A percentile compares a stretch with the other conserved stretches of the same genome.
Conservation (phyloP, 2,888 invertebrate genomes). For the Nephrotoma appendiculata region DNA sequence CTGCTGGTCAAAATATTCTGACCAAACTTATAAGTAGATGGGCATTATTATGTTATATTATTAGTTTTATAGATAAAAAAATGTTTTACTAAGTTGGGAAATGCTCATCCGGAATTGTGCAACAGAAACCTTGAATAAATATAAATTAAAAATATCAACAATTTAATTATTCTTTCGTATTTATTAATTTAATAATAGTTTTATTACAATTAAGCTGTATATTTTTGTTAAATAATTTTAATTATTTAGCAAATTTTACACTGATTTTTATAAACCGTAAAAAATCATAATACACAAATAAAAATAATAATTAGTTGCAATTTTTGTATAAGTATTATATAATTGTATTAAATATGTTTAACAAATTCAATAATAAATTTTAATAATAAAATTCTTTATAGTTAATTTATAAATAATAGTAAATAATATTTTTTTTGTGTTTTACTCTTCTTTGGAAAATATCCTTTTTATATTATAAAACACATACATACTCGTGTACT, state of each 20-base stretch:
- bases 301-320: background rate
- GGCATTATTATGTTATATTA: too few relatives aligned
- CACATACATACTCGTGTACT: background rate
- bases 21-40: too few relatives aligned
- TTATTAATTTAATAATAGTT: background rate
- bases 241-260: background rate
- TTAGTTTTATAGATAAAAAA: too few relatives aligned
- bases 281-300: background rate
- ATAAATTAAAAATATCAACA: too few relatives aligned
- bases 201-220: background rate
- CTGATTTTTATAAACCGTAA: background rate
- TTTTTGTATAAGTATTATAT: background rate
- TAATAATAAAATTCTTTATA: background rate
- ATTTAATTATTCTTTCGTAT: background rate
- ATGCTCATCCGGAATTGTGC: too few relatives aligned
- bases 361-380: background rate
- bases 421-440: background rate
- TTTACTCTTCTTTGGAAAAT: background rate
- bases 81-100: too few relatives aligned
- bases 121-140: too few relatives aligned
- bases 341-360: background rate
- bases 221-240: background rate
- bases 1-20: too few relatives aligned
- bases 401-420: background rate
- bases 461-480: background rate